These are phyloP conservation scores for Felis catus DNA, from an alignment of 2,113 vertebrate species.

Conservation along the genomic window F.catus_Fca126_mat1.0 CM031419.1:110808501-110809000, in stretches of 20 bases:
- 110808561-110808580: background rate
- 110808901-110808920: conserved; percentile 33
- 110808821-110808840: conserved; percentile 94
- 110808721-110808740: conserved; percentile 94
- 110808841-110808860: conserved; percentile 97
- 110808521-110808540: background rate
- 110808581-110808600: background rate
- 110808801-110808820: conserved; percentile 94
- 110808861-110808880: conserved; percentile 98
- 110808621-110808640: background rate
- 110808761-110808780: conserved; percentile 94
- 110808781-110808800: conserved; percentile 93
- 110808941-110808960: background rate
- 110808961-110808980: background rate
- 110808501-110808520: conserved; percentile 23
- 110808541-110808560: background rate
- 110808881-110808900: conserved; percentile 73
- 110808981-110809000: background rate
- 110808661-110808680: background rate
- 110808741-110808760: conserved; percentile 97
- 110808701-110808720: conserved; percentile 82
- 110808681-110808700: conserved; percentile 40
- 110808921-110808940: conserved; percentile 34
- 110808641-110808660: background rate
- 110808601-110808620: background rate